Percentiles rank a stretch among this genome's conserved stretches.
These are phyloP conservation scores for Phania funesta DNA, from an alignment of 2,888 invertebrate genomes.

Conservation along the genomic window DNA sequence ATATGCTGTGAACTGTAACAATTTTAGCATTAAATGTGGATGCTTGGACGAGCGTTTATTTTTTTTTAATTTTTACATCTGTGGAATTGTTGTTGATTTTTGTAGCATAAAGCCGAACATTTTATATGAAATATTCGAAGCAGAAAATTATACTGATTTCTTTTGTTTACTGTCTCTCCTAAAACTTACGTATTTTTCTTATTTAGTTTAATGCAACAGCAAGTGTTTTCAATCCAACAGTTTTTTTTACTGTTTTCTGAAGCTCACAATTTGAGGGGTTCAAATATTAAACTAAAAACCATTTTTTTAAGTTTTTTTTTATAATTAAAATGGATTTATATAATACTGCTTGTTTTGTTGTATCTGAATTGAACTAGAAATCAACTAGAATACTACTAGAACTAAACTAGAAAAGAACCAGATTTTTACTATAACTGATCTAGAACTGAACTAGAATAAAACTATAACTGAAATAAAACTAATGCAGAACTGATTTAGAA, in stretches of 20 bases:
- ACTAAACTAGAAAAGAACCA: too few species aligned
- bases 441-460: too few species aligned
- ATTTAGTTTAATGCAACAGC: conserved; percentile 20
- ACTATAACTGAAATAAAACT: too few species aligned
- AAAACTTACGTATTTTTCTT: neutral
- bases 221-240: conserved; percentile 16
- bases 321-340: too few species aligned
- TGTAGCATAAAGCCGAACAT: conserved; percentile 63
- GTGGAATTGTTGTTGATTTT: conserved; percentile 58
- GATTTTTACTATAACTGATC: too few species aligned
- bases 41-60: conserved; percentile 15
- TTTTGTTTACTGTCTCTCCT: conserved; percentile 17
- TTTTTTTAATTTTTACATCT: conserved; percentile 25
- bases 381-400: too few species aligned
- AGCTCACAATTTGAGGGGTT: conserved; percentile 13
- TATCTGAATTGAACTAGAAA: too few species aligned
- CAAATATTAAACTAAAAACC: too few species aligned
- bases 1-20: neutral
- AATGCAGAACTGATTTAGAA: too few species aligned
- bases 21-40: conserved; percentile 22
- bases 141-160: conserved; percentile 69
- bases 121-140: conserved; percentile 65
- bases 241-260: neutral
- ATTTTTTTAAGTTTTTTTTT: too few species aligned
- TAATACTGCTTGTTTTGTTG: too few species aligned